Base-by-base conservation (phyloP, 2,113 vertebrate genomes). In the Pithys albifrons region DNA sequence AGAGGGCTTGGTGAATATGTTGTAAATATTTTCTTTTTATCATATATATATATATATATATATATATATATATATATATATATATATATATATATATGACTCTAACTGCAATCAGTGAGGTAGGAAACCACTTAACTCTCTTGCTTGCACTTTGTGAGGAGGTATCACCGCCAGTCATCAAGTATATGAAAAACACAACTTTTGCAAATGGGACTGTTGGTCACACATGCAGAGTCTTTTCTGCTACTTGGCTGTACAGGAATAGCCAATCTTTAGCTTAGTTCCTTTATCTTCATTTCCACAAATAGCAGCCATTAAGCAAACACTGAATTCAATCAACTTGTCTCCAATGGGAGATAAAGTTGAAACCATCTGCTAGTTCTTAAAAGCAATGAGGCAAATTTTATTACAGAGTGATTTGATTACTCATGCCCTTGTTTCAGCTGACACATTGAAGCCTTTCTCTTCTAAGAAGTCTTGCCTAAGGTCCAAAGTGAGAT, bases 371-470 rank as follows among this genome's bases (percentile, higher is more conserved):
- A 96, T 96, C 96, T 97, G 96, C 94, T 95, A 95, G 84, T 92
- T 92, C 95, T 96, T 95, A 95, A 96, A 97, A 95, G 96, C 77
- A 96, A 92, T 95, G 96, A 97, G 84, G 96, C 96, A 97, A 91
- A 97, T 94, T 95, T 95, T 95, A 96, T 97, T 97, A 95, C 79
- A 52, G 83, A 81, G 61, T 95, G 76, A 96, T 96, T 95, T 95
- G 89, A 91, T 96, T 96, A 93, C 76, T 67, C 27, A 91, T 95
- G 93, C 41, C 93, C 93, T 95, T 95, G 91, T 91, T 95, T 95
- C 83, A 85, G 86, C 70, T 94, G 66, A 48, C 37, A 39, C 13
- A 57, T 23, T 57, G 37, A 89, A 91, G 54, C 31, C 24, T 87
- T 92, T 94, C 39, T 78, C 45, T 52, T 66, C 29, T 78, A 54